Conservation (phyloP, 23 tunicate species). For the Styela plicata region DNA sequence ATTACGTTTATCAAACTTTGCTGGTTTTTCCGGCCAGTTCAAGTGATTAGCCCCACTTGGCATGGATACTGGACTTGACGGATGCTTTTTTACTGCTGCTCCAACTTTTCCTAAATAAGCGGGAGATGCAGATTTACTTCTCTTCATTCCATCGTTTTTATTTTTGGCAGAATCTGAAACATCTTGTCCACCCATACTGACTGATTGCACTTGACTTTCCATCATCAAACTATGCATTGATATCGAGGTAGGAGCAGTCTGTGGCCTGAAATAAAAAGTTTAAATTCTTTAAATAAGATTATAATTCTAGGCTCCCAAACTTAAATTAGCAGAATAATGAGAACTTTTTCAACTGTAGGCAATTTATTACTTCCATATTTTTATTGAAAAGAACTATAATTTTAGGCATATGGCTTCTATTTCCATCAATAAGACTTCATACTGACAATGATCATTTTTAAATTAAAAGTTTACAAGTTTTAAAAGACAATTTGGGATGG, state of each 20-base stretch:
- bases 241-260: not conserved
- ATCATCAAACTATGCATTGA: not conserved
- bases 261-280: slow-evolving; percentile 2
- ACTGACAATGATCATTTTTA: too few relatives aligned
- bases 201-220: not conserved
- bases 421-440: too few relatives aligned
- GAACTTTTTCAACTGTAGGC: too few relatives aligned
- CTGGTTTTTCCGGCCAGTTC: not conserved
- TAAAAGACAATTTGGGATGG: too few relatives aligned
- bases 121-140: slow-evolving; percentile 8
- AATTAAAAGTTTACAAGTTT: too few relatives aligned
- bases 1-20: not conserved
- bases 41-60: not conserved
- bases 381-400: too few relatives aligned
- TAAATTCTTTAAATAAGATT: not conserved
- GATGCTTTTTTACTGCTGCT: not conserved
- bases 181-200: not conserved
- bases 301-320: not conserved
- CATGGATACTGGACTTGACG: not conserved
- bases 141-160: not conserved
- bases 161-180: not conserved
- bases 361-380: too few relatives aligned
- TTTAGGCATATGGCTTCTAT: too few relatives aligned
- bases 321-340: not conserved
- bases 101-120: not conserved